These are phyloP conservation scores for Naja naja DNA, from an alignment of 2,113 vertebrate genomes.

Conservation along the genomic window DNA sequence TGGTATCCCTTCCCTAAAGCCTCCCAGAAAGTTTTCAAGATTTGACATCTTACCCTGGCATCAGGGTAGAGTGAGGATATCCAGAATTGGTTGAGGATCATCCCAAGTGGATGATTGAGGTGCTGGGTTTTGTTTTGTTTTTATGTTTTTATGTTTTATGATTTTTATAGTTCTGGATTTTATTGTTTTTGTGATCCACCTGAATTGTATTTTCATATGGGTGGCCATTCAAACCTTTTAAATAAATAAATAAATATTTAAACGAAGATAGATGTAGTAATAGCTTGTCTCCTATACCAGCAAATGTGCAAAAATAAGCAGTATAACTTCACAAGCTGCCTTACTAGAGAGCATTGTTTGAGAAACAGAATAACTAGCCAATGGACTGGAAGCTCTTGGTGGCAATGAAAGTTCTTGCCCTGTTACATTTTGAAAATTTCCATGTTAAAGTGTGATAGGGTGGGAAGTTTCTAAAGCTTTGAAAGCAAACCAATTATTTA, in stretches of 20 bases:
- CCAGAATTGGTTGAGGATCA: background rate
- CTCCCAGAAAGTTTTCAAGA: background rate
- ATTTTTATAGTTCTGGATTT: background rate
- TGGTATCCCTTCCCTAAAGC: background rate
- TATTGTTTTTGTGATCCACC: background rate
- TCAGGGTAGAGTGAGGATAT: background rate
- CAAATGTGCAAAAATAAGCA: background rate
- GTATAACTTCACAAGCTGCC: background rate
- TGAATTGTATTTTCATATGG: background rate
- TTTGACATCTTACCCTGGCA: background rate
- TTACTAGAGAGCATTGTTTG: too few species aligned
- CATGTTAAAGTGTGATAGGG: background rate
- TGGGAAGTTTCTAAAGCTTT: background rate
- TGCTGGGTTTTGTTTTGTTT: background rate
- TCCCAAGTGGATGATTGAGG: background rate
- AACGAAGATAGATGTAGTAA: background rate
- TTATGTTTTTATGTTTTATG: background rate
- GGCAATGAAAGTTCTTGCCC: background rate
- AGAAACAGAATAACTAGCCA: background rate
- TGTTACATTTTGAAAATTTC: background rate
- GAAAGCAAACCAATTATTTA: background rate
- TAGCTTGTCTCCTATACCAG: background rate
- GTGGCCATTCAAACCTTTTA: background rate
- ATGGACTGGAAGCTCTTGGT: background rate
- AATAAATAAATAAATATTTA: background rate